Conservation (phyloP, 1,140 invertebrate species). For the Diabrotica undecimpunctata region DNA sequence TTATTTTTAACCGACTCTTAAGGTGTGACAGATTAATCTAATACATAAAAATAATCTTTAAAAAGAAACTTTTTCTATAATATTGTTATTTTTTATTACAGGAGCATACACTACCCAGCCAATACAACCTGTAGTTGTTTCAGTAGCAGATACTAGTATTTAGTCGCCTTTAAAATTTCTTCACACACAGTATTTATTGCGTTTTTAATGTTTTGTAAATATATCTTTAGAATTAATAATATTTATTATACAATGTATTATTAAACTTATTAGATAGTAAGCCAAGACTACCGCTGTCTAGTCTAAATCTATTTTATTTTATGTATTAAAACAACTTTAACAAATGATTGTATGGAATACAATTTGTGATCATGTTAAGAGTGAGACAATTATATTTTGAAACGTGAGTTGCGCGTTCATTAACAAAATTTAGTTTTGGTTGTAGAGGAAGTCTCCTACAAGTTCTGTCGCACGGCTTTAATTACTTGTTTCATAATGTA, state of each 20-base stretch:
- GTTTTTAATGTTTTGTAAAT: slow-evolving; percentile 22
- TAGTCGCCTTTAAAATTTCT: slow-evolving; percentile 8
- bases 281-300: slow-evolving; percentile 32
- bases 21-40: background rate
- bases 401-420: background rate
- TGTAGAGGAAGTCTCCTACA: background rate
- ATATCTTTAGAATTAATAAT: slow-evolving; percentile 21
- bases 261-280: slow-evolving; percentile 18
- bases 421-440: background rate
- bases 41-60: background rate
- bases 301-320: slow-evolving; percentile 32
- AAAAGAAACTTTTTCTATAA: background rate
- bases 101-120: slow-evolving; percentile 44
- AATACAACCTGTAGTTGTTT: slow-evolving; percentile 38
- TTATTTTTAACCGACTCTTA: background rate
- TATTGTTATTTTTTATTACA: slow-evolving; percentile 35
- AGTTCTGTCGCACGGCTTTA: background rate
- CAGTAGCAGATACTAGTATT: slow-evolving; percentile 26
- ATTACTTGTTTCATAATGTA: background rate
- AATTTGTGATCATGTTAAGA: slow-evolving; percentile 3
- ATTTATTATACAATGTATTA: slow-evolving; percentile 18
- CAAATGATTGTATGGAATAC: background rate
- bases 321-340: slow-evolving; percentile 9
- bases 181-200: slow-evolving; percentile 16
- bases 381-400: background rate